Base-by-base conservation (phyloP, 2,113 vertebrate genomes). In the Eubucco bourcierii region DNA sequence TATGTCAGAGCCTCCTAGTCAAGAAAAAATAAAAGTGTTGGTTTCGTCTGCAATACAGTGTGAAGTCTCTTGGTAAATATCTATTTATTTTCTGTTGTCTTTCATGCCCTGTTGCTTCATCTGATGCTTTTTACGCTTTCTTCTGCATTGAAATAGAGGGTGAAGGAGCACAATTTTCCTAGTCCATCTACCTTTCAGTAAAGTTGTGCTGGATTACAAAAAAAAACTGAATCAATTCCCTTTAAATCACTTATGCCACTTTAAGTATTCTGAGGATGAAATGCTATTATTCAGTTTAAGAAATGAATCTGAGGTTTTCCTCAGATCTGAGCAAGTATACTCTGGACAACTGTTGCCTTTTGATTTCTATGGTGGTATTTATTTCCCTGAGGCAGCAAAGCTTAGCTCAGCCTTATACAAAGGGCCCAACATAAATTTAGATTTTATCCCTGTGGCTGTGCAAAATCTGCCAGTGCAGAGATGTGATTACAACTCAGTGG, bases 371-470 rank as follows among this genome's bases (percentile, higher is more conserved):
- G 72, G 34, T 1, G 0, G 3, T 61, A 34, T 74, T 46, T 90
- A 29, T 94, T 78, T 84, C 27, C 39, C 27, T 34, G 34, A n/a
- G 24, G 53, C 58, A 75, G 44, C 1, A 1, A 83, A 88, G 55
- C n/a, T 71, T 78, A 78, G 61, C 65, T 88, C 37, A 79, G 21
- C 65, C 24, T 84, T 66, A 59, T 41, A 73, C 46, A 90, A 77
- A 87, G 9, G 20, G 7, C 25, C 12, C 3, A 28, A 12, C 2
- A 2, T 84, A 92, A 91, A 94, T 73, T 85, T 88, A 92, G 84
- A 80, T 94, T 97, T 93, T 96, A 81, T 87, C 82, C 80, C 59
- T 66, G 84, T 91, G 25, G 50, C 67, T 76, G 66, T 66, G 65
- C 60, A 79, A 95, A 89, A 76, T 82, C 68, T 92, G 46, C 5